These are phyloP conservation scores for Ormyrus labotus DNA, from an alignment of 2,888 invertebrate species.

Conservation along the genomic window DNA sequence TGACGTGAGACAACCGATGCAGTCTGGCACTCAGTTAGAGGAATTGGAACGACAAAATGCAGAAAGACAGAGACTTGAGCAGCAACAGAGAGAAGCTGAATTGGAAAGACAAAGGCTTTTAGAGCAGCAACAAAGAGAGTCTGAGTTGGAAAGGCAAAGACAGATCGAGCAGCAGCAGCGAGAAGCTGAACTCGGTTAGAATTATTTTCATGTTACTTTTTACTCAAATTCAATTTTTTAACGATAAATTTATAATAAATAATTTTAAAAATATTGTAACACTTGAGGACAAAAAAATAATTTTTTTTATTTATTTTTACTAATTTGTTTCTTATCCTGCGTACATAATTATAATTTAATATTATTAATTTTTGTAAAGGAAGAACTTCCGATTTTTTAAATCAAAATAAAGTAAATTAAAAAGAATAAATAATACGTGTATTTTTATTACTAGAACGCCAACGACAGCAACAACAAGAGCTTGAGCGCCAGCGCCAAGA, in stretches of 20 bases:
- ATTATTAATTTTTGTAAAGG: too few relatives aligned
- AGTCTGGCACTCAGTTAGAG: conserved; percentile 41
- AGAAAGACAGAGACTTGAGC: conserved; percentile 49
- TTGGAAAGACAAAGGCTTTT: conserved; percentile 63
- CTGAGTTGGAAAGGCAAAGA: conserved; percentile 62
- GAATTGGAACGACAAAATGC: conserved; percentile 52
- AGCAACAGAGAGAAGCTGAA: conserved; percentile 62
- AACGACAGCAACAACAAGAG: conserved; percentile 57
- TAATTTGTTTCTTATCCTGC: too few relatives aligned
- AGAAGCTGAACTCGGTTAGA: conserved; percentile 58
- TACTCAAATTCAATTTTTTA: conserved; percentile 13
- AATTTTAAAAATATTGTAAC: too few relatives aligned
- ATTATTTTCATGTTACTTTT: not conserved
- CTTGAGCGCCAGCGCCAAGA: conserved; percentile 15
- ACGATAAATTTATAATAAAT: too few relatives aligned
- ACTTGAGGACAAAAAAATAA: too few relatives aligned
- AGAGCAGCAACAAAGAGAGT: conserved; percentile 61
- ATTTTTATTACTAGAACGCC: conserved; percentile 51
- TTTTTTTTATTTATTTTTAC: too few relatives aligned
- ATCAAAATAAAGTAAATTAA: not conserved
- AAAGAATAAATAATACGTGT: too few relatives aligned
- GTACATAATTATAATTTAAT: too few relatives aligned
- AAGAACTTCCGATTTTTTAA: too few relatives aligned
- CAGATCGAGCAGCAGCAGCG: conserved; percentile 62
- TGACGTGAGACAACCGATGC: conserved; percentile 33